Conservation (phyloP, 2,888 invertebrate genomes). For the Cheilosia urbana region DNA sequence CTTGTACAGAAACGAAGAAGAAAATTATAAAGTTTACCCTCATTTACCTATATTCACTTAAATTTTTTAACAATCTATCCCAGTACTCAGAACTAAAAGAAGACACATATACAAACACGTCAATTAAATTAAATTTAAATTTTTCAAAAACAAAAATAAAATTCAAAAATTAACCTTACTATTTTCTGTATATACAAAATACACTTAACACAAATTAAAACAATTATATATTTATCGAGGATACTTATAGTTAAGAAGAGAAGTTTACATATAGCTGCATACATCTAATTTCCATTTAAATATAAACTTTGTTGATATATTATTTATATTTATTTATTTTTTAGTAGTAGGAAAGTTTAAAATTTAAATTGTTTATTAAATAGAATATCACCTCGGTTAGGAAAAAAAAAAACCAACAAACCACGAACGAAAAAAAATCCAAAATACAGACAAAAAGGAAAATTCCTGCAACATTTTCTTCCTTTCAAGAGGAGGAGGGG, state of each 20-base stretch:
- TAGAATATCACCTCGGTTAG: slow-evolving; percentile 16
- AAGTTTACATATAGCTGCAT: slow-evolving; percentile 44
- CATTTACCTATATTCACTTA: slow-evolving; percentile 84
- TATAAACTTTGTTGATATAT: not conserved
- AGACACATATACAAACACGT: slow-evolving; percentile 78
- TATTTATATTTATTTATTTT: slow-evolving; percentile 15
- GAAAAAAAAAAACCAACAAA: slow-evolving; percentile 7
- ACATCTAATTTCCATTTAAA: slow-evolving; percentile 39
- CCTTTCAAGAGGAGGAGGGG: slow-evolving; percentile 58
- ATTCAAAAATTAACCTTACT: slow-evolving; percentile 32
- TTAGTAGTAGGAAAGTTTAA: not conserved
- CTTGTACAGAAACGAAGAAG: slow-evolving; percentile 19
- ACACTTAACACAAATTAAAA: slow-evolving; percentile 23
- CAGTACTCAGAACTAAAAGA: slow-evolving; percentile 84
- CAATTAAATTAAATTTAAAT: slow-evolving; percentile 73
- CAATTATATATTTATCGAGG: slow-evolving; percentile 29
- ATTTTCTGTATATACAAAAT: slow-evolving; percentile 34
- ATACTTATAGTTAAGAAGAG: slow-evolving; percentile 34
- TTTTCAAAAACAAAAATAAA: slow-evolving; percentile 16
- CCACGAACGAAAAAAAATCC: slow-evolving; percentile 16
- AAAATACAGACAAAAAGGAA: slow-evolving; percentile 22
- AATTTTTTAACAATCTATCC: slow-evolving; percentile 85
- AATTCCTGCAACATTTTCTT: slow-evolving; percentile 54
- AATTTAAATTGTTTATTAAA: not conserved
- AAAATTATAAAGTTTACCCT: slow-evolving; percentile 62